phyloP scores from a whole-genome alignment of 2,888 invertebrate genomes.

The Sylvicola cinctus region DNA sequence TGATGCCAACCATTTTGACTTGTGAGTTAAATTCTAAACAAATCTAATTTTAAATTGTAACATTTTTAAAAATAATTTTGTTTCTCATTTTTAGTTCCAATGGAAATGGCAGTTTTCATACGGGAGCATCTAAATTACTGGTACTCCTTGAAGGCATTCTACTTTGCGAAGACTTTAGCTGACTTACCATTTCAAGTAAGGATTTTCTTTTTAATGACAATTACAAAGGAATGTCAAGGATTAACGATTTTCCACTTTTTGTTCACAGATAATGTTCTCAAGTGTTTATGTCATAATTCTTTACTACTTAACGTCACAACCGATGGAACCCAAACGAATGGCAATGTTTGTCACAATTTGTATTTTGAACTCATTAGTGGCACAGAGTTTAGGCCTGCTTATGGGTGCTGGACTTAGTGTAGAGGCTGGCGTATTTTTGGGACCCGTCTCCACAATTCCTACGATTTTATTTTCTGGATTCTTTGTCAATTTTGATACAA shows the following conservation, averaged over 20 bases:
- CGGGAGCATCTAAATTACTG: conserved; percentile 91
- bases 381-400: conserved; percentile 77
- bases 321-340: conserved; percentile 62
- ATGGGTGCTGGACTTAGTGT: conserved; percentile 84
- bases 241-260: too few relatives aligned
- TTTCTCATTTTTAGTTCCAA: conserved; percentile 52
- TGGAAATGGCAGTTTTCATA: conserved; percentile 87
- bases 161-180: conserved; percentile 88
- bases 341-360: conserved; percentile 28
- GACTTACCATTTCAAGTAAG: conserved; percentile 89
- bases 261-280: conserved; percentile 60
- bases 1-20: conserved; percentile 96
- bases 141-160: conserved; percentile 94
- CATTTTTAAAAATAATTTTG: neutral
- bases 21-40: too few relatives aligned
- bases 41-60: too few relatives aligned
- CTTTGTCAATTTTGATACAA: conserved; percentile 81
- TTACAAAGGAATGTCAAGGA: neutral
- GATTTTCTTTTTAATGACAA: conserved; percentile 4
- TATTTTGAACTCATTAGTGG: conserved; percentile 72
- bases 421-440: conserved; percentile 57
- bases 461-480: conserved; percentile 86
- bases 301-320: conserved; percentile 90
- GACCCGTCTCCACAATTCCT: conserved; percentile 81
- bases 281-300: conserved; percentile 75